A percentile compares a stretch with the other conserved stretches of the same genome.
phyloP scores from a whole-genome alignment of 1,140 invertebrate genomes.

The Drosophila parvula region DNA sequence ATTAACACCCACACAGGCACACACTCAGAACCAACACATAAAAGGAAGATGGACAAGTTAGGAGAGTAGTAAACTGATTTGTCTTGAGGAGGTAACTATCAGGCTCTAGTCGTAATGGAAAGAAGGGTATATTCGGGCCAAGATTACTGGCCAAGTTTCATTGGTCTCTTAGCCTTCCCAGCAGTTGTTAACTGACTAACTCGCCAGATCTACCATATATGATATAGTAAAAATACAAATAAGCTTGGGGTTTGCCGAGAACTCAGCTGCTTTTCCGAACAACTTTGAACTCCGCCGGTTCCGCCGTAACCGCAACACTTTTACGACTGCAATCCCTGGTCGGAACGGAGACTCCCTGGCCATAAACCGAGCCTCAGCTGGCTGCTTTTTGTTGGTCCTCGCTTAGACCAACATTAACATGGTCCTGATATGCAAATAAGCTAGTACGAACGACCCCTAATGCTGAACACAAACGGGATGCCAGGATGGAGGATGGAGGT shows the following conservation, averaged over 20 bases:
- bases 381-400: conserved; percentile 28
- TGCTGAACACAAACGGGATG: conserved; percentile 20
- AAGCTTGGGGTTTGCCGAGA: not conserved
- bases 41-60: conserved; percentile 58
- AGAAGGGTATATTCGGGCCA: not conserved
- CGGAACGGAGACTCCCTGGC: not conserved
- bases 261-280: conserved; percentile 5
- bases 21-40: conserved; percentile 38
- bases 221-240: conserved; percentile 1
- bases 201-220: conserved; percentile 1
- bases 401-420: conserved; percentile 39
- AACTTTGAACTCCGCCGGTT: conserved; percentile 13
- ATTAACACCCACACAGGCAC: conserved; percentile 36
- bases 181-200: not conserved
- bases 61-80: conserved; percentile 44
- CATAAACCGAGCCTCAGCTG: conserved; percentile 33
- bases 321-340: conserved; percentile 27
- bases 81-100: conserved; percentile 20
- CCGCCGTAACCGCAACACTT: conserved; percentile 15
- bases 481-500: not conserved
- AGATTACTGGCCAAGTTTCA: not conserved
- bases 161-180: not conserved
- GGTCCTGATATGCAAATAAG: conserved; percentile 75
- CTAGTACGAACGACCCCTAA: conserved; percentile 24
- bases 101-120: not conserved